Percentiles rank a stretch among this genome's conserved stretches.
Conservation (phyloP, 2,888 invertebrate species). For the Meiosimyza platycephala region DNA sequence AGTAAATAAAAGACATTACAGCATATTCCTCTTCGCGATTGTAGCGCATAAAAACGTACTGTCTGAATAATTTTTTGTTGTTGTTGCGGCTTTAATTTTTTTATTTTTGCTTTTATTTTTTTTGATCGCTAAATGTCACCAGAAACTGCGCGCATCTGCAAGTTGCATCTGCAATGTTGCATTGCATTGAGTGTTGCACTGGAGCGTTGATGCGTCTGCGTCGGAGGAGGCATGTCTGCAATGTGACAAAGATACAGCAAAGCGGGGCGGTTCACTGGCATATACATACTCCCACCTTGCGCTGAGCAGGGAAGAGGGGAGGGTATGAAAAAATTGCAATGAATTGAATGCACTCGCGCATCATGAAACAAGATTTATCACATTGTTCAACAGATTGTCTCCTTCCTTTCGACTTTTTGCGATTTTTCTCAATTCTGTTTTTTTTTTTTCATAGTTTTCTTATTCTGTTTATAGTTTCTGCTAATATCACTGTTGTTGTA, state of each 20-base stretch:
- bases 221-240: conserved; percentile 32
- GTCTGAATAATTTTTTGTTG: neutral
- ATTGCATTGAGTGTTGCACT: conserved; percentile 28
- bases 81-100: conserved; percentile 5
- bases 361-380: conserved; percentile 43
- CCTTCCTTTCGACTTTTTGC: neutral
- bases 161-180: conserved; percentile 34
- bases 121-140: conserved; percentile 13
- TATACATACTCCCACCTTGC: conserved; percentile 7
- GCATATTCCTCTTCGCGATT: too few species aligned
- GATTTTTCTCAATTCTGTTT: neutral
- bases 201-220: conserved; percentile 32
- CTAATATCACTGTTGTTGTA: conserved; percentile 17
- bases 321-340: conserved; percentile 22
- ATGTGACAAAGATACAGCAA: neutral
- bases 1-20: too few species aligned
- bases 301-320: neutral
- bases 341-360: conserved; percentile 44
- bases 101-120: neutral
- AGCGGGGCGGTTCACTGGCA: neutral
- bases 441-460: conserved; percentile 14
- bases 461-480: neutral
- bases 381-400: conserved; percentile 43
- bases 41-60: too few species aligned
- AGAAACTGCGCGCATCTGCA: conserved; percentile 35